Conservation (phyloP, 2,113 vertebrate species). For the Fregata magnificens region DNA sequence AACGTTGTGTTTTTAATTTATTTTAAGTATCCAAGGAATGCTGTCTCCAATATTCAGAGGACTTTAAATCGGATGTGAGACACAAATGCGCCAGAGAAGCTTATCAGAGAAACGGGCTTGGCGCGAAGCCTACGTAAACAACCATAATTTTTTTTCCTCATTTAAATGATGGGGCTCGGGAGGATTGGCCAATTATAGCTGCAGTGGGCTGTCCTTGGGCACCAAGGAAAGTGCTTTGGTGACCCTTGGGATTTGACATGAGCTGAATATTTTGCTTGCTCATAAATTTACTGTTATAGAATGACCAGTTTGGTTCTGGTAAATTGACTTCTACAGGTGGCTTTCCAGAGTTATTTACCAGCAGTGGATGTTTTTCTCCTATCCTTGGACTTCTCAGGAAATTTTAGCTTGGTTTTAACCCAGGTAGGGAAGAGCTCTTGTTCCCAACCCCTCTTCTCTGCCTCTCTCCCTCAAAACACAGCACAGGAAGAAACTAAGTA, state of each 20-base stretch:
- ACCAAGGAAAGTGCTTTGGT: constrained; percentile 17
- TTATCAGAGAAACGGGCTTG: constrained; percentile 76
- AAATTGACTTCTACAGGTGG: neutral
- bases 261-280: neutral
- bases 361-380: neutral
- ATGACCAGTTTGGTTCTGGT: neutral
- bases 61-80: constrained; percentile 73
- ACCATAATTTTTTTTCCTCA: constrained; percentile 30
- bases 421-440: neutral
- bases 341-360: neutral
- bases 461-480: neutral
- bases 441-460: neutral
- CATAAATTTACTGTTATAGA: neutral
- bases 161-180: neutral
- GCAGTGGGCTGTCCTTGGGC: constrained; percentile 14
- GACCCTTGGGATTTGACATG: constrained; percentile 17
- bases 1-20: constrained; percentile 84
- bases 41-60: constrained; percentile 76
- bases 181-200: neutral
- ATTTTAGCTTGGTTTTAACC: neutral
- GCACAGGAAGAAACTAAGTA: constrained; percentile 16
- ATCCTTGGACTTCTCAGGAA: neutral
- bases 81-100: constrained; percentile 74
- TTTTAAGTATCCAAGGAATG: constrained; percentile 85
- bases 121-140: constrained; percentile 57